Percentiles rank a stretch among this genome's conserved stretches.
Conservation (phyloP, 2,888 invertebrate genomes). For the Papilio demoleus region DNA sequence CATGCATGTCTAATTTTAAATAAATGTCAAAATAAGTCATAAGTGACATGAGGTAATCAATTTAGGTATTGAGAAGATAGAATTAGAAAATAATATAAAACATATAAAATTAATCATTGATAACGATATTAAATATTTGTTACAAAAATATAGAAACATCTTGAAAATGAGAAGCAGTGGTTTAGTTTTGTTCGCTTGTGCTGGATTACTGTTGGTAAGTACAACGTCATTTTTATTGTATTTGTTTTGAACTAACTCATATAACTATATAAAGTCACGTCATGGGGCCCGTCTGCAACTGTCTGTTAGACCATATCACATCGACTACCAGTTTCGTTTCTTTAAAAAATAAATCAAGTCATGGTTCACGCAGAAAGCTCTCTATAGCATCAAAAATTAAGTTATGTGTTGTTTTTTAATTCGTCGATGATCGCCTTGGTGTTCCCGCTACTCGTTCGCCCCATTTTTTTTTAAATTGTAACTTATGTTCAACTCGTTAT, state of each 20-base stretch:
- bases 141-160: constrained; percentile 32
- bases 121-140: constrained; percentile 27
- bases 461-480: no score
- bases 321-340: no score
- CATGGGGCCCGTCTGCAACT: no score
- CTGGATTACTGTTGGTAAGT: constrained; percentile 72
- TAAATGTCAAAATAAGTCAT: constrained; percentile 32
- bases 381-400: no score
- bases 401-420: no score
- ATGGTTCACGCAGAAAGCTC: no score
- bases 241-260: not conserved
- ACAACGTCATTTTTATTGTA: not conserved
- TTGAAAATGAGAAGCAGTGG: constrained; percentile 67
- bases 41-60: constrained; percentile 35
- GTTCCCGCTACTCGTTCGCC: no score
- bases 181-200: constrained; percentile 69
- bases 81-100: constrained; percentile 37
- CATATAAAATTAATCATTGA: constrained; percentile 37
- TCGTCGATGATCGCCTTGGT: no score
- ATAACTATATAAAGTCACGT: constrained; percentile 44
- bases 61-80: constrained; percentile 32
- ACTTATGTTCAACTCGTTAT: no score
- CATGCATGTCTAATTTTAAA: constrained; percentile 36
- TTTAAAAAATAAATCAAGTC: no score
- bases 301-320: no score